These are phyloP conservation scores for Glaucidium brasilianum DNA, from an alignment of 2,113 vertebrate species.

Conservation along the genomic window DNA sequence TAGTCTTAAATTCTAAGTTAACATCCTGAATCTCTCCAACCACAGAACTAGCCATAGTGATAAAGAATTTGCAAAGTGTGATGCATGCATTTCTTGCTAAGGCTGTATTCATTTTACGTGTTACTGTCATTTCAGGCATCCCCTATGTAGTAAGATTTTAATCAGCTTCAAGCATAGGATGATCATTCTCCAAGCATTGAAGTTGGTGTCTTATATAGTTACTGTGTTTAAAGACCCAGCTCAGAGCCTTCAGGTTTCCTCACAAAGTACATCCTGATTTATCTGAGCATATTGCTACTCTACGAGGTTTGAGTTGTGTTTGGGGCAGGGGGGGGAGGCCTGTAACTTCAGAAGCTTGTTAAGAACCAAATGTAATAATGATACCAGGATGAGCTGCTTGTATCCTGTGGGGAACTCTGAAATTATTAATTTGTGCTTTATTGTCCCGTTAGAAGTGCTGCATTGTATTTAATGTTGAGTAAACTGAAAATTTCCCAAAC, in stretches of 20 bases:
- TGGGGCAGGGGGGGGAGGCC: not conserved
- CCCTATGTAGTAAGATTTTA: not conserved
- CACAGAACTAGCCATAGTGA: not conserved
- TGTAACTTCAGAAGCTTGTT: not conserved
- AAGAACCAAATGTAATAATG: not conserved
- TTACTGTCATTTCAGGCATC: not conserved
- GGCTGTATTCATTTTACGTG: not conserved
- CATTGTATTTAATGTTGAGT: not conserved
- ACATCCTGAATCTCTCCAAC: not conserved
- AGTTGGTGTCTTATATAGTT: not conserved
- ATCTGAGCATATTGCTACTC: not conserved
- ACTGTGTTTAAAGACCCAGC: not conserved
- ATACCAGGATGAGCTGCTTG: not conserved
- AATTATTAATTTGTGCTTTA: not conserved
- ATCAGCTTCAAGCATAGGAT: not conserved
- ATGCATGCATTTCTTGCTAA: not conserved
- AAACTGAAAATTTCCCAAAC: not conserved
- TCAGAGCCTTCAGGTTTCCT: not conserved
- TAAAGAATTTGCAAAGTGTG: not conserved
- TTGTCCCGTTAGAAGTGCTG: not conserved
- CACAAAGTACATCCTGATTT: not conserved
- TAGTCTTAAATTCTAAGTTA: not conserved
- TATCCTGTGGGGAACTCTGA: not conserved
- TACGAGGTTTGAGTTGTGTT: not conserved
- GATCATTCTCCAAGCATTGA: not conserved